Percentiles rank a stretch among this genome's conserved stretches.
Evolutionary conservation across 2,113 vertebrate species (phyloP).

Genomic region (Pagrus major): DNA sequence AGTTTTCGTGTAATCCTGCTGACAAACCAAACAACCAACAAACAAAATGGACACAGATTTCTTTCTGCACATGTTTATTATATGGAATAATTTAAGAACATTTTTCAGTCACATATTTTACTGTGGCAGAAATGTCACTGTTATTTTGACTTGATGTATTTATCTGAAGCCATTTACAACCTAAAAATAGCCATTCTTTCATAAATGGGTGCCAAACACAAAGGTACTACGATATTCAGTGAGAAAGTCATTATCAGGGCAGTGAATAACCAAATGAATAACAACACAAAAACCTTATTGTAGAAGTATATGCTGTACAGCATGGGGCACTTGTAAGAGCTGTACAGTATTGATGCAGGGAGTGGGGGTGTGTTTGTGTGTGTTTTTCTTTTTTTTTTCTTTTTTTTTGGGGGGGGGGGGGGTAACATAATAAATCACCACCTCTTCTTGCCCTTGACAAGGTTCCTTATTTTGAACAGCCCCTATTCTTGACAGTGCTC

Average conservation of each 20-base stretch:
- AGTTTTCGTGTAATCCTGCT: no score
- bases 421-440: conserved; percentile 24
- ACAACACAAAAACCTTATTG: conserved; percentile 2
- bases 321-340: background rate
- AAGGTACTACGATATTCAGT: background rate
- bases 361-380: background rate
- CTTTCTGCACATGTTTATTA: no score
- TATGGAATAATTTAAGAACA: background rate
- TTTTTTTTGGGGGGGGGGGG: no score
- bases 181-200: background rate
- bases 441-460: conserved; percentile 71
- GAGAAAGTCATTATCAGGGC: conserved; percentile 5
- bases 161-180: background rate
- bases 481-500: conserved; percentile 59
- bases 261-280: conserved; percentile 6
- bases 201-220: background rate
- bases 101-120: background rate
- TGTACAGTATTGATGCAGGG: background rate
- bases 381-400: no score
- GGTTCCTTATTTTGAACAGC: conserved; percentile 61
- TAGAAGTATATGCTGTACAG: background rate
- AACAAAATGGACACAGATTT: no score
- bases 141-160: background rate
- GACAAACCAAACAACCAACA: no score
- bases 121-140: background rate